Conservation (phyloP, 2,113 vertebrate genomes). For the Alosa alosa region DNA sequence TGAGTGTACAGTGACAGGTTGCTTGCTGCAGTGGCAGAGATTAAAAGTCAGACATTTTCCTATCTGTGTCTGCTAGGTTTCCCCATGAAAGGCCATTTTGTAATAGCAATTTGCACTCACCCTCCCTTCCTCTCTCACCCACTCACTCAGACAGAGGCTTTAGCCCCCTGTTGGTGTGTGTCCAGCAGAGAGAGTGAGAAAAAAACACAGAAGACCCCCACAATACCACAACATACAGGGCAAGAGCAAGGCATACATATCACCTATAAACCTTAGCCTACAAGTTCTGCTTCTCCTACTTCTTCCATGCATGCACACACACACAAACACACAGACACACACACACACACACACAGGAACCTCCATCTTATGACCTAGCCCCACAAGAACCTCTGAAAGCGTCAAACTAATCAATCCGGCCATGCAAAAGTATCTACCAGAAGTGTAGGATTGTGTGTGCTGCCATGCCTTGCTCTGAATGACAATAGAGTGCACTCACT, state of each 20-base stretch:
- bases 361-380: constrained; percentile 21
- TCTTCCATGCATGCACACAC: neutral
- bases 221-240: neutral
- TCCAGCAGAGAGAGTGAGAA: neutral
- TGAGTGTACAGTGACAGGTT: neutral
- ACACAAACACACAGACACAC: neutral
- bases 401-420: neutral
- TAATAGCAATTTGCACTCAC: constrained; percentile 12
- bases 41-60: constrained; percentile 20
- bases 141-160: neutral
- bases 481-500: neutral
- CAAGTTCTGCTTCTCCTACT: neutral
- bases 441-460: neutral
- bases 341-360: neutral
- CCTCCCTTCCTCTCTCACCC: neutral
- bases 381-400: constrained; percentile 58
- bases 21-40: neutral
- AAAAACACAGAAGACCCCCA: neutral
- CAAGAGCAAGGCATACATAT: neutral
- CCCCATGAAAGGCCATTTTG: constrained; percentile 23
- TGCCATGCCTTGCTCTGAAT: neutral
- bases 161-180: neutral
- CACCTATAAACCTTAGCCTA: neutral
- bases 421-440: neutral
- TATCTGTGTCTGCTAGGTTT: constrained; percentile 5